Evolutionary conservation across 2,797 vertebrate genomes (phyloP), one percentile per base, ranked within the genome.

Genomic region (Paramormyrops hopkinsi): DNA sequence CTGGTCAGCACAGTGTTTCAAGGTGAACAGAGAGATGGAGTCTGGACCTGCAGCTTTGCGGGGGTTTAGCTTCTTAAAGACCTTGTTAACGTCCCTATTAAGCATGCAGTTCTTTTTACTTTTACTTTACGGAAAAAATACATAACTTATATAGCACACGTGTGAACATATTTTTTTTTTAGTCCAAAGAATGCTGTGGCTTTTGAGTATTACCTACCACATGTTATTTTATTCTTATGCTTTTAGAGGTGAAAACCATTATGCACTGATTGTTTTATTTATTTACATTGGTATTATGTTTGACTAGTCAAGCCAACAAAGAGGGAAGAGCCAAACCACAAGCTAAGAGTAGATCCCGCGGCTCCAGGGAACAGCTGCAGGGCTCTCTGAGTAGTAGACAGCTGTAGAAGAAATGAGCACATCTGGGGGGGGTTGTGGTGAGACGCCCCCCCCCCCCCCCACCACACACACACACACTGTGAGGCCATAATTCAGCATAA

Each of bases 391-490:
- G 41, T 48, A 65, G 22, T n/a, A 11, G 33, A n/a, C 59, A 86
- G 59, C 82, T 89, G 88, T 51, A 87, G 89, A 90, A 88, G 82
- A 91, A 90, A 89, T 62, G 76, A 62, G 65, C 85, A 76, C 53
- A 19, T 54, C 53, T 54, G 53, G 17, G 17, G 53, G n/a, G 25
- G 22, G 2, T 51, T 29, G 22, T 86, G 84, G 48, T 48, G 14
- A 9, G 46, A 2, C 29, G 29, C 17, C 19, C n/a, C n/a, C 56
- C 56, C n/a, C 56, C 19, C 19, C n/a, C 54, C n/a, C 8, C 19
- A 59, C 56, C 59, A 62, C 25, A 65, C 25, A 69, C 29, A 73
- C 65, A 37, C 29, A 14, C 69, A 73, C 29, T 17, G 14, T 50
- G 86, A 25, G 44, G 17, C 25, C 37, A 22, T 92, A 90, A 91